A percentile compares a stretch with the other conserved stretches of the same genome.
Evolutionary conservation across 2,113 vertebrate genomes (phyloP).

Genomic region (Gobio gobio): DNA sequence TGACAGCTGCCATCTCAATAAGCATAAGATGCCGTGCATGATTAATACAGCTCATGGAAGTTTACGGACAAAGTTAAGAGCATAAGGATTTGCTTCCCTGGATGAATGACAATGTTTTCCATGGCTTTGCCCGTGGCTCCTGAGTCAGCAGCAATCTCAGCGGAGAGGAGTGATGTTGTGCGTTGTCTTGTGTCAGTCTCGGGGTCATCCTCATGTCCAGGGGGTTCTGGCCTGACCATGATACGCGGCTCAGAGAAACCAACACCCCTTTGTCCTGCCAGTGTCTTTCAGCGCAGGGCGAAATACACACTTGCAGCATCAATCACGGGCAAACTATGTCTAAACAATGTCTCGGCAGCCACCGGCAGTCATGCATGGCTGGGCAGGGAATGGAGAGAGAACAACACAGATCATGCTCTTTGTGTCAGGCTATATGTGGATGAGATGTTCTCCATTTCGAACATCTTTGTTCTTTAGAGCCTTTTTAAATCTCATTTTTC

Average conservation of each 20-base stretch:
- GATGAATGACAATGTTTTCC: slow-evolving; percentile 67
- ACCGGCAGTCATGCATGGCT: slow-evolving; percentile 30
- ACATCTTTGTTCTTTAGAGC: slow-evolving; percentile 12
- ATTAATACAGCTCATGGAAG: slow-evolving; percentile 37
- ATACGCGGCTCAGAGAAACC: slow-evolving; percentile 66
- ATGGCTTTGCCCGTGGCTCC: slow-evolving; percentile 74
- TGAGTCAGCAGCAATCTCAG: slow-evolving; percentile 76
- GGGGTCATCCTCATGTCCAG: slow-evolving; percentile 70
- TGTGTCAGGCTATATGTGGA: slow-evolving; percentile 33
- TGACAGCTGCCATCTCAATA: slow-evolving; percentile 28
- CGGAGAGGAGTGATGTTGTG: slow-evolving; percentile 75
- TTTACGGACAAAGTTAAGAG: slow-evolving; percentile 33
- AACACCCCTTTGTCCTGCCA: slow-evolving; percentile 70
- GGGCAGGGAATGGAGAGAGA: slow-evolving; percentile 13
- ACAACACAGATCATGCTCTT: slow-evolving; percentile 34
- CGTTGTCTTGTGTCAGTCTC: slow-evolving; percentile 76
- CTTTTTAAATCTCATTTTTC: not conserved
- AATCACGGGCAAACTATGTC: slow-evolving; percentile 65
- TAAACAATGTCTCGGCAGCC: slow-evolving; percentile 39
- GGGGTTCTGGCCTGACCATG: slow-evolving; percentile 62
- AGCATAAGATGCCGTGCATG: slow-evolving; percentile 40
- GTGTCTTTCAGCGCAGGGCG: slow-evolving; percentile 71
- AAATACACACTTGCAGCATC: slow-evolving; percentile 72
- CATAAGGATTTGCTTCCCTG: slow-evolving; percentile 53
- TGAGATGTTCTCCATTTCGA: slow-evolving; percentile 30